Percentiles rank a stretch among this genome's conserved stretches.
Conservation (phyloP, 2,888 invertebrate species). For the Lepeophtheirus nordmannii region DNA sequence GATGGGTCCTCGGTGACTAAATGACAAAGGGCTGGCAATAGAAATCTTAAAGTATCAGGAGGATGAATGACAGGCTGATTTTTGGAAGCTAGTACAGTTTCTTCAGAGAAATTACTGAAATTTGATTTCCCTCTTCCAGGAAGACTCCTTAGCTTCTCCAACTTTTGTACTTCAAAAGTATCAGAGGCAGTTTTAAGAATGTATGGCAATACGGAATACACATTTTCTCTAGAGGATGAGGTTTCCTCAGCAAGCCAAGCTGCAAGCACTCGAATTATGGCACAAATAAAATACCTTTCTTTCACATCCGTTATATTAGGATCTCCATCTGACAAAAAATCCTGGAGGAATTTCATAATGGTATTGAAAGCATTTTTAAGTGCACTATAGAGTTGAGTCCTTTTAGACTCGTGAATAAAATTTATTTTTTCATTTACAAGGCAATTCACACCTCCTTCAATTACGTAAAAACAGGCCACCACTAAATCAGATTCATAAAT, state of each 20-base stretch:
- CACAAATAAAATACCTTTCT: conserved; percentile 48
- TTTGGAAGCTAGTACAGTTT: conserved; percentile 8
- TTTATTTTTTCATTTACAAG: conserved; percentile 31
- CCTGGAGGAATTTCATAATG: conserved; percentile 23
- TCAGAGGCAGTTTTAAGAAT: conserved; percentile 63
- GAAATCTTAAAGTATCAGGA: conserved; percentile 58
- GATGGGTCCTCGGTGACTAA: conserved; percentile 78
- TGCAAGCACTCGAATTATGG: conserved; percentile 63
- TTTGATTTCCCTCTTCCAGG: conserved; percentile 11
- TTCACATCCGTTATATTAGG: not conserved
- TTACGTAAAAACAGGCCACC: conserved; percentile 32
- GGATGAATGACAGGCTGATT: conserved; percentile 26
- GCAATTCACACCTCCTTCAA: conserved; percentile 33
- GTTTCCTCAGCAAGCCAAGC: conserved; percentile 86
- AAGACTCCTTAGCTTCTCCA: not conserved
- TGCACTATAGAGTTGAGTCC: conserved; percentile 32
- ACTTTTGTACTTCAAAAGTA: conserved; percentile 42
- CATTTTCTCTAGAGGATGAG: conserved; percentile 64
- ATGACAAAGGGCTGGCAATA: conserved; percentile 77
- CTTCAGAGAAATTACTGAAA: conserved; percentile 5
- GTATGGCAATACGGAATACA: conserved; percentile 63
- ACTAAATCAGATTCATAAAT: conserved; percentile 29
- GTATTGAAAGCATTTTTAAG: conserved; percentile 27
- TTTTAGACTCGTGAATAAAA: conserved; percentile 30
- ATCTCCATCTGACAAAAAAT: conserved; percentile 1